Evolutionary conservation across 1,140 invertebrate genomes (phyloP), one percentile per base, ranked within the genome.

Genomic region (Neodiprion lecontei): DNA sequence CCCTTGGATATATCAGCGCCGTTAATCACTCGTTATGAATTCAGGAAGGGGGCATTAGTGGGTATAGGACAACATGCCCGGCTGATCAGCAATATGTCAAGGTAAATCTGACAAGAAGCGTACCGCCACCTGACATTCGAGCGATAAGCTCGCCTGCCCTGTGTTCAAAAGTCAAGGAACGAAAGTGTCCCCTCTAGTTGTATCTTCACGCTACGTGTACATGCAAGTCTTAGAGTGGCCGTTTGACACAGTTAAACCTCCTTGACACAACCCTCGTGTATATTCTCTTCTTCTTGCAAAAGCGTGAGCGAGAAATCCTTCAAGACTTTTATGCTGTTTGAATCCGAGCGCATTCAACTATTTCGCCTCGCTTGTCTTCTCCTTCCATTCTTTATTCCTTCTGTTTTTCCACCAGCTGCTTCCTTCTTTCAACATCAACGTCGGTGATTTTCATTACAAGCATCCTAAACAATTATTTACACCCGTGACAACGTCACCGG

Each of bases 321-420:
- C 53, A 61, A 61, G 53, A 61, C 53, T 61, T 61, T 61, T 61
- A 61, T 61, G 53, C 53, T 61, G 53, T 61, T 61, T 61, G n/a
- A 61, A 61, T 61, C 53, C 53, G 4, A 17, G 53, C 53, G 53
- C 8, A 9, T 17, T 40, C 28, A 40, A 40, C 28, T 61, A 40
- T 61, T 17, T 61, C 53, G 53, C 53, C 53, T 61, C 53, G 53
- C 11, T 17, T 61, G n/a, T 61, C 53, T 17, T 14, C 28, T 40
- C 28, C 28, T 40, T 40, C 28, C 28, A 5, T 40, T 61, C 9
- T 61, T 17, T 7, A 61, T 61, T 61, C n/a, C n/a, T 61, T 9
- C 53, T 61, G 4, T 61, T 61, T 61, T 61, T 61, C 9, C 28
- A 40, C 28, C 53, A 14, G 11, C 53, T 61, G 3, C 53, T 17